Conservation (phyloP, 2,797 vertebrate genomes). For the Peromyscus nudipes region DNA sequence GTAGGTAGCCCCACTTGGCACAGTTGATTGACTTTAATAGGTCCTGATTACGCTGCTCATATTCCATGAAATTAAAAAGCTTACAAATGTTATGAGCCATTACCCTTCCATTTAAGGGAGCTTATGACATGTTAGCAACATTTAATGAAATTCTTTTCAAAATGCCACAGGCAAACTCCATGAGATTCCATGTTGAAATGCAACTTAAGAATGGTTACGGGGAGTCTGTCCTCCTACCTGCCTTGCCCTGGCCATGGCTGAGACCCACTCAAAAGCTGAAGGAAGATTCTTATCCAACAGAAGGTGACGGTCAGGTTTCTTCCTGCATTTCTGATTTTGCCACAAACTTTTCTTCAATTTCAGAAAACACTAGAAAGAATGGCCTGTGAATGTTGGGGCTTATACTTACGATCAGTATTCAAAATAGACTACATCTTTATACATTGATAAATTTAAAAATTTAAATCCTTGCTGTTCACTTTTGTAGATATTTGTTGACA, state of each 20-base stretch:
- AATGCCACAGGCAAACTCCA: slow-evolving; percentile 87
- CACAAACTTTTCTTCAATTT: not conserved
- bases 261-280: slow-evolving; percentile 5
- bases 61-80: slow-evolving; percentile 93
- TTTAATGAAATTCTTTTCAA: slow-evolving; percentile 90
- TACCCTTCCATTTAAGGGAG: slow-evolving; percentile 90
- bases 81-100: slow-evolving; percentile 91
- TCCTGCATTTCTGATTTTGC: not conserved
- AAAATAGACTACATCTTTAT: not conserved
- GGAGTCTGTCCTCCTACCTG: slow-evolving; percentile 70
- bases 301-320: not conserved
- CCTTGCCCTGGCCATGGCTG: slow-evolving; percentile 19
- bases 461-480: not conserved
- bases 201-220: slow-evolving; percentile 70
- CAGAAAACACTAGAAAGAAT: not conserved
- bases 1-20: slow-evolving; percentile 86
- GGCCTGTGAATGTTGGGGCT: not conserved
- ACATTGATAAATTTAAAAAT: not conserved
- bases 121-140: slow-evolving; percentile 90
- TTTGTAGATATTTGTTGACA: not conserved
- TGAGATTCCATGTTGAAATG: slow-evolving; percentile 83
- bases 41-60: slow-evolving; percentile 91
- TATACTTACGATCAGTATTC: not conserved
- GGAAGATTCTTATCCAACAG: not conserved
- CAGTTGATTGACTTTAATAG: slow-evolving; percentile 89